Conservation (phyloP, 2,113 vertebrate species). For the Elephantulus edwardii region DNA sequence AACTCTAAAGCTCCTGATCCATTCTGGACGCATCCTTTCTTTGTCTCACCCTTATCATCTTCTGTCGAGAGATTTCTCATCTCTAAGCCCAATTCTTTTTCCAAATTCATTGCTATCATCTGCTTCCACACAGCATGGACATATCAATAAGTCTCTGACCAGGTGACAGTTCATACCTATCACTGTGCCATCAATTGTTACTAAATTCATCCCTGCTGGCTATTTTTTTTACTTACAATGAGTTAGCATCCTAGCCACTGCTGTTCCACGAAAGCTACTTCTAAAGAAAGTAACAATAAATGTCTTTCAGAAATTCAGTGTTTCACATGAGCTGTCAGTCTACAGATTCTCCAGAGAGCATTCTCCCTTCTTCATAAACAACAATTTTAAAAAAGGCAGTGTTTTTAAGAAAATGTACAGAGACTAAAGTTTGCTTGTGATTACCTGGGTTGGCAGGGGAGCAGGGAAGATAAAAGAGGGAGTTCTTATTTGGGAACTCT, state of each 20-base stretch:
- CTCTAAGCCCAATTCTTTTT: not conserved
- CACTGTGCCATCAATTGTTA: not conserved
- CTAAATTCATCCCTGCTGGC: constrained; percentile 9
- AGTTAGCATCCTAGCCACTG: constrained; percentile 11
- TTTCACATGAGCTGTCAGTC: not conserved
- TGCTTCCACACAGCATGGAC: not conserved
- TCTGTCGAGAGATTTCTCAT: not conserved
- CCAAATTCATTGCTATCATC: not conserved
- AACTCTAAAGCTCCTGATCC: not conserved
- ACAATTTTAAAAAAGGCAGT: not conserved
- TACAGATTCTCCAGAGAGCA: not conserved
- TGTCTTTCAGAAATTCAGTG: constrained; percentile 10
- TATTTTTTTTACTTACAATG: not conserved
- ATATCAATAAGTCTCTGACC: not conserved
- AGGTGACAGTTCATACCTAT: not conserved
- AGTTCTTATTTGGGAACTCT: not conserved
- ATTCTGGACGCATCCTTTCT: not conserved
- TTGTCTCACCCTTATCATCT: not conserved
- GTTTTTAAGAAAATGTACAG: not conserved
- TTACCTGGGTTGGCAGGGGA: not conserved
- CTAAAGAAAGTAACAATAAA: not conserved
- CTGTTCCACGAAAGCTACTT: not conserved
- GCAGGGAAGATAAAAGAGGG: not conserved
- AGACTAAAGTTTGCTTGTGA: not conserved
- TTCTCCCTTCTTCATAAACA: not conserved